Base-by-base conservation (phyloP, 2,888 invertebrate genomes). In the Synanthedon myopaeformis region DNA sequence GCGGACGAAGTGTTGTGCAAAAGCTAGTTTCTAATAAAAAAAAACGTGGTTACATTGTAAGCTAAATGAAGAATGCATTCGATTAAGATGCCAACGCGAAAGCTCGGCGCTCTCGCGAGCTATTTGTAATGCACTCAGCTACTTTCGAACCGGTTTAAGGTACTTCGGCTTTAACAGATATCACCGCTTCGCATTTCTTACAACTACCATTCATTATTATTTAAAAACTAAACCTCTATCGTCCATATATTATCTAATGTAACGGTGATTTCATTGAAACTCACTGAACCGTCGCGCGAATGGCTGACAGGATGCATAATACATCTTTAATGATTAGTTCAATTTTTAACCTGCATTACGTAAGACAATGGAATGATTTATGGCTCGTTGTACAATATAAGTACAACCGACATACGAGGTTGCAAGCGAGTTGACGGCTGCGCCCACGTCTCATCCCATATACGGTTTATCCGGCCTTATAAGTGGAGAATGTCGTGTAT, bases 11-110 rank as follows among this genome's bases (percentile, higher is more conserved):
- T 35, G 8, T 35, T 35, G 35, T 6, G 10, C 10, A 35, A 35
- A 35, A 35, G 35, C 35, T 35, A 6, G 6, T 6, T n/a, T 52
- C 93, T 93, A 82, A 95, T 95, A 62, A 94, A 58, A 94, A 58
- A 61, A 35, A 65, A 66, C 57, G 58, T 10, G 58, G 56, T 57
- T 63, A 58, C 23, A 58, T 58, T 58, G 61, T 14, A 55, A 61
- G 59, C 59, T 57, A 55, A 60, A 61, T 55, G 52, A 58, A 67
- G 67, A 73, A 70, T 68, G 69, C 61, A 61, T 61, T 71, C 73
- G 64, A 78, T 79, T 81, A 75, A 76, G 70, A 79, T 78, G 63
- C 76, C 72, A 61, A 63, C 74, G 76, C 70, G 76, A 77, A 75
- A 74, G 74, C 69, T 74, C 67, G 61, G 68, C 62, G 67, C 72